Percentiles rank a stretch among this genome's conserved stretches.
These are phyloP conservation scores for Cottus gobio DNA, from an alignment of 2,113 vertebrate genomes.

Conservation along the genomic window DNA sequence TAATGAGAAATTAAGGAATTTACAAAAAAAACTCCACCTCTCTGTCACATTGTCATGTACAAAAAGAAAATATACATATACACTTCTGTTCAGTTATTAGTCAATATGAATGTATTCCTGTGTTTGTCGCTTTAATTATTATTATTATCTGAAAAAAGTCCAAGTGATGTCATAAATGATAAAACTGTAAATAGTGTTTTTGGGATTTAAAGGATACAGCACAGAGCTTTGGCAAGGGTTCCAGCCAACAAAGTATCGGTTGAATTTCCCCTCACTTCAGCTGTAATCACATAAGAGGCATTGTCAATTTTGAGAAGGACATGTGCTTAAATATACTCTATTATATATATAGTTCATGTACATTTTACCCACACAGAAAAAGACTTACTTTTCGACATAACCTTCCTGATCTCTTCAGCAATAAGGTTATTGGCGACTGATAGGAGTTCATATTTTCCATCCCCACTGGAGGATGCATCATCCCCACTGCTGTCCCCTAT, in stretches of 20 bases:
- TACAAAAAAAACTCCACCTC: conserved; percentile 21
- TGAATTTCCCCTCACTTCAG: conserved; percentile 90
- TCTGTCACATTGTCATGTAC: not conserved
- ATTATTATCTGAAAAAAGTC: not conserved
- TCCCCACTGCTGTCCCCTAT: conserved; percentile 82
- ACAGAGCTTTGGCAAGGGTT: conserved; percentile 95
- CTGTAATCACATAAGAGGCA: conserved; percentile 74
- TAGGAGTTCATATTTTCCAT: conserved; percentile 95
- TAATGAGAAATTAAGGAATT: conserved; percentile 75
- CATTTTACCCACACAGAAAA: not conserved
- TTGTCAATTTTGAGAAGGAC: not conserved
- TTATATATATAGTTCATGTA: not conserved
- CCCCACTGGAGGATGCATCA: conserved; percentile 87
- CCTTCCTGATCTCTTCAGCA: conserved; percentile 90
- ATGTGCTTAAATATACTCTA: not conserved
- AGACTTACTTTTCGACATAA: conserved; percentile 90
- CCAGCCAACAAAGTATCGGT: conserved; percentile 94
- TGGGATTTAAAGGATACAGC: conserved; percentile 92
- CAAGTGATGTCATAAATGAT: not conserved
- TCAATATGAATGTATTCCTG: not conserved
- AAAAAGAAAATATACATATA: not conserved
- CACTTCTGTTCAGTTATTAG: not conserved
- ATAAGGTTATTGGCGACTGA: conserved; percentile 91
- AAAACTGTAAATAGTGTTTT: not conserved
- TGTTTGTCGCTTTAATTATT: not conserved